Evolutionary conservation across 53 echinoderm and acorn worm species (phyloP).

Genomic region (Echinarachnius parma): DNA sequence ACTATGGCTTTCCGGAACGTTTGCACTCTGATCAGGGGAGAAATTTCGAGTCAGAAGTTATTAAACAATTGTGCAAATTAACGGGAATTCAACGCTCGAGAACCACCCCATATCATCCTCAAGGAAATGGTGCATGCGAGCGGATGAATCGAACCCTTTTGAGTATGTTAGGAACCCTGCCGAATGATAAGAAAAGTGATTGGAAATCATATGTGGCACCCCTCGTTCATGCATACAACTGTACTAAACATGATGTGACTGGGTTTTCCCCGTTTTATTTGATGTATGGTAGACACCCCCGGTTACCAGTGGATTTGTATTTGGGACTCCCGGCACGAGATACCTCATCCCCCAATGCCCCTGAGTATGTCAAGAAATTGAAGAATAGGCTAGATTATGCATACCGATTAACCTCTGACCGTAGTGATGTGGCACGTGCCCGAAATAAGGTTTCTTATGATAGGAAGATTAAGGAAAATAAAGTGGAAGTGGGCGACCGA

Average conservation of each 20-base stretch:
- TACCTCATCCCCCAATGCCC: not conserved
- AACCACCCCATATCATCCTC: slow-evolving; percentile 58
- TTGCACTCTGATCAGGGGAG: slow-evolving; percentile 64
- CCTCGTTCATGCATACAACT: slow-evolving; percentile 61
- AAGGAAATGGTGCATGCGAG: slow-evolving; percentile 53
- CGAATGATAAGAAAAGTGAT: slow-evolving; percentile 34
- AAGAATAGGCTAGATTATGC: slow-evolving; percentile 30
- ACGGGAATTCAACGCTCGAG: slow-evolving; percentile 31
- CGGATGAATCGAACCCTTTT: slow-evolving; percentile 54
- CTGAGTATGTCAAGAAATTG: slow-evolving; percentile 14
- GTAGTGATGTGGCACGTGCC: not conserved
- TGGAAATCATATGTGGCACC: slow-evolving; percentile 60
- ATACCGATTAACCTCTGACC: slow-evolving; percentile 12
- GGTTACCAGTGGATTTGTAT: slow-evolving; percentile 36
- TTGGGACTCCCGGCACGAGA: not conserved
- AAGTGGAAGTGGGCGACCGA: slow-evolving; percentile 18
- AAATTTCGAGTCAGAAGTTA: slow-evolving; percentile 51
- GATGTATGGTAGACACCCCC: slow-evolving; percentile 63
- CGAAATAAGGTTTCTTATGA: slow-evolving; percentile 3
- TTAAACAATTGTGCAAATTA: slow-evolving; percentile 29
- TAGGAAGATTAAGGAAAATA: not conserved
- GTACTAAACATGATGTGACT: slow-evolving; percentile 44
- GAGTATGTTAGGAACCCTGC: slow-evolving; percentile 44
- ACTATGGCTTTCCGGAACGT: slow-evolving; percentile 61
- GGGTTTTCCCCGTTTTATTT: slow-evolving; percentile 54